These are phyloP conservation scores for Drosophila siamana DNA, from an alignment of 2,888 invertebrate genomes.

Conservation along the genomic window DNA sequence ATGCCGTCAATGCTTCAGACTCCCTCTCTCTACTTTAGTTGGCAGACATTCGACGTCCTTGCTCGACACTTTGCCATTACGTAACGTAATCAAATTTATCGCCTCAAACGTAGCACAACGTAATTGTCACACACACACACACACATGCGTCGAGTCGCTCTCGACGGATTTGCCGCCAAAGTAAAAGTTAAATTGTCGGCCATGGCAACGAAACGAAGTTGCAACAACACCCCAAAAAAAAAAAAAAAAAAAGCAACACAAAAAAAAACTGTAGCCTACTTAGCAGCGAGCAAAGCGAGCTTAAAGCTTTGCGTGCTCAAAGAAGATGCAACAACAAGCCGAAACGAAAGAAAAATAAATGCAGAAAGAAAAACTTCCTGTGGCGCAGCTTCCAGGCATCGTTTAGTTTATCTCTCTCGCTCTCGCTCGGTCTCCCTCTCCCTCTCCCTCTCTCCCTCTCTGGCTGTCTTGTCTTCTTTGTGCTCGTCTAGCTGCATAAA, in stretches of 20 bases:
- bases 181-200: constrained; percentile 16
- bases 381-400: constrained; percentile 6
- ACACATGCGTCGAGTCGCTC: no score
- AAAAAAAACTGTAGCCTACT: constrained; percentile 28
- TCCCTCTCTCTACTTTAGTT: no score
- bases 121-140: no score
- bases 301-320: constrained; percentile 24
- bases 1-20: background rate
- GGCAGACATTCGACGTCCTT: no score
- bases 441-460: no score
- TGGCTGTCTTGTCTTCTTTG: background rate
- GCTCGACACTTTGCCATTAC: background rate
- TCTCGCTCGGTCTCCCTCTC: no score
- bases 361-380: background rate
- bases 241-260: background rate
- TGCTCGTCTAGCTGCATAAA: constrained; percentile 29
- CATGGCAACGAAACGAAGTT: no score
- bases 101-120: no score
- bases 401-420: no score
- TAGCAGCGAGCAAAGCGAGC: constrained; percentile 19
- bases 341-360: background rate
- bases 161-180: background rate
- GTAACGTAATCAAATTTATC: background rate
- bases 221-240: no score
- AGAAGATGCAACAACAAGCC: no score